Base-by-base conservation (phyloP, 2,797 vertebrate genomes). In the Chloroceryle amazona region DNA sequence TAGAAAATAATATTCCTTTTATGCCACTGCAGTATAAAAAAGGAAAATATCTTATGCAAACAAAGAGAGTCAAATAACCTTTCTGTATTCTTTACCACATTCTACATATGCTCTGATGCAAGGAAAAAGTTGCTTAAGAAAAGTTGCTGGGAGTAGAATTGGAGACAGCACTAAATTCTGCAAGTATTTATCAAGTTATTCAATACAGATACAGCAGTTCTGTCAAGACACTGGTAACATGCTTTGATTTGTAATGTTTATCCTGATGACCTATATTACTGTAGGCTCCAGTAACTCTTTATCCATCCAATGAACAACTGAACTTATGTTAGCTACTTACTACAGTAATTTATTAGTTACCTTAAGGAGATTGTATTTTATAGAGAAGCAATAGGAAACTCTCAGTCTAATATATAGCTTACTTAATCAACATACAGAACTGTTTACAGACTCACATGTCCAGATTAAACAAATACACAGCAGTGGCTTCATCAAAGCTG, bases 1-100 rank as follows among this genome's bases (percentile, higher is more conserved):
- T 65, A 93, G 49, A 70, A 94, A 97, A 96, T 22, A 80, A 18
- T 31, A 67, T 61, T 57, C 49, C 63, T 54, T 88, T 95, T 79
- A 95, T 62, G 51, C 63, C 93, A 52, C 31, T 10, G 25, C 35
- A 54, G 81, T 21, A 94, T 17, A 52, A 66, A 85, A 84, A 93
- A 86, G 31, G 73, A 91, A 94, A 81, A 46, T 35, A 74, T 85
- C 90, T 94, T 84, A 79, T 67, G 81, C 19, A 90, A 85, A 68
- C 54, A 85, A 60, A 66, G 11, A 73, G 33, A 89, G 19, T 71
- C 65, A 41, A 89, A 86, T 61, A 84, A 54, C 21, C 29, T 90
- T 94, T 78, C 44, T 73, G 29, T 82, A 51, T 93, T 84, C 58
- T 80, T 49, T 63, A 21, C 47, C 49, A 49, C 20, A 68, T 86